Percentiles rank a stretch among this genome's conserved stretches.
These are phyloP conservation scores for Micromys minutus DNA, from an alignment of 2,113 vertebrate genomes.

Conservation along the genomic window DNA sequence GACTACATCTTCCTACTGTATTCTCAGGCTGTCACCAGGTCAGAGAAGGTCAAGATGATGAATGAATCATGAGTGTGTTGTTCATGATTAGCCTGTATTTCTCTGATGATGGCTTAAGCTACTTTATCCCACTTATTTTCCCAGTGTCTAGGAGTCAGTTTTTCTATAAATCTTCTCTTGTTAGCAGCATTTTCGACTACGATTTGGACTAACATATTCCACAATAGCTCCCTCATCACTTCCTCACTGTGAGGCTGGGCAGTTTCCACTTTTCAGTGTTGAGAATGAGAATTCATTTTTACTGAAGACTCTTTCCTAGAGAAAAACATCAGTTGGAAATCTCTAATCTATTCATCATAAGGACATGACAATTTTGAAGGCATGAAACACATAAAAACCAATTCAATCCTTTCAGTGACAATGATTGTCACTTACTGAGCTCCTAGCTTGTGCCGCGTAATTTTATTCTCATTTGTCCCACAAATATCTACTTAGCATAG, in stretches of 20 bases:
- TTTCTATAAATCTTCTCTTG: background rate
- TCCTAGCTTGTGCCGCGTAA: background rate
- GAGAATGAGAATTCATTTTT: background rate
- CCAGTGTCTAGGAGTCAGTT: background rate
- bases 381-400: background rate
- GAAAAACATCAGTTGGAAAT: background rate
- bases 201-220: background rate
- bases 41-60: background rate
- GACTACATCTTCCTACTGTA: background rate
- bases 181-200: background rate
- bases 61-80: background rate
- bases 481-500: background rate
- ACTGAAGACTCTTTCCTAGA: background rate
- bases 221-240: background rate
- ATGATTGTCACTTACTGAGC: background rate
- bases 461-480: background rate
- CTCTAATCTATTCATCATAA: background rate
- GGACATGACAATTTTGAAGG: background rate
- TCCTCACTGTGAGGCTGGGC: background rate
- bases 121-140: background rate
- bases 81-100: background rate
- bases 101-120: background rate
- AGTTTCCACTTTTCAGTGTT: background rate
- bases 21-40: background rate
- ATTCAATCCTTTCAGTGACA: background rate